Evolutionary conservation across 2,888 invertebrate genomes (phyloP).

Genomic region (Pegoplata infirma): DNA sequence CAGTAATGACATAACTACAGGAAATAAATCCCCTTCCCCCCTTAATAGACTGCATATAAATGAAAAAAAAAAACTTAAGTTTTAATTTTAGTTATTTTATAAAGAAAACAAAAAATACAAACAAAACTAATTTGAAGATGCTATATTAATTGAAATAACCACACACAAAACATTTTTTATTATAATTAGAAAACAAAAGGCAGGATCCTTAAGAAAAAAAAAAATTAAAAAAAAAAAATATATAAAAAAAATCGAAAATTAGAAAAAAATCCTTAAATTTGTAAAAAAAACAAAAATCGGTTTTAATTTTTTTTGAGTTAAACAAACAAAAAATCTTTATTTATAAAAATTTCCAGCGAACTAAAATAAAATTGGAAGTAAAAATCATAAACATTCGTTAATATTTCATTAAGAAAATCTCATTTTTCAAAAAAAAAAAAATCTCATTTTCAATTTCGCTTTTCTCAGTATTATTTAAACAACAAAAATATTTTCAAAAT

Average conservation of each 20-base stretch:
- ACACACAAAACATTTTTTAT: neutral
- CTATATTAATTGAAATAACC: neutral
- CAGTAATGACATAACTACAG: constrained; percentile 20
- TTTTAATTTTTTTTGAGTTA: too few relatives aligned
- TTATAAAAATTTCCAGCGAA: constrained; percentile 28
- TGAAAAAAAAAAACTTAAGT: constrained; percentile 17
- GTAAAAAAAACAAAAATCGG: neutral
- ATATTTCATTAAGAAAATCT: constrained; percentile 7
- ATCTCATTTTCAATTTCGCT: neutral
- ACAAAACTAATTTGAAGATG: neutral
- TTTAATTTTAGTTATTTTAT: constrained; percentile 23
- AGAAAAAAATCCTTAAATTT: neutral
- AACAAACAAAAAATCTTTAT: neutral
- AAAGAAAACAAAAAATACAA: too few relatives aligned
- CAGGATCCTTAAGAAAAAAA: constrained; percentile 47
- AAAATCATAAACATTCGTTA: constrained; percentile 21
- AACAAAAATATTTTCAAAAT: neutral
- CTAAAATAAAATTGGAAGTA: constrained; percentile 27
- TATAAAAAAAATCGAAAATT: neutral
- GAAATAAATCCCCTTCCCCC: constrained; percentile 7
- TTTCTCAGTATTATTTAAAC: neutral
- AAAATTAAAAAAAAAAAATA: neutral
- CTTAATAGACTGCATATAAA: constrained; percentile 47
- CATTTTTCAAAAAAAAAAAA: neutral
- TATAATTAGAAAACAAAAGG: constrained; percentile 26